phyloP scores from a whole-genome alignment of 2,797 vertebrate species.

The Poeciliopsis turneri region DNA sequence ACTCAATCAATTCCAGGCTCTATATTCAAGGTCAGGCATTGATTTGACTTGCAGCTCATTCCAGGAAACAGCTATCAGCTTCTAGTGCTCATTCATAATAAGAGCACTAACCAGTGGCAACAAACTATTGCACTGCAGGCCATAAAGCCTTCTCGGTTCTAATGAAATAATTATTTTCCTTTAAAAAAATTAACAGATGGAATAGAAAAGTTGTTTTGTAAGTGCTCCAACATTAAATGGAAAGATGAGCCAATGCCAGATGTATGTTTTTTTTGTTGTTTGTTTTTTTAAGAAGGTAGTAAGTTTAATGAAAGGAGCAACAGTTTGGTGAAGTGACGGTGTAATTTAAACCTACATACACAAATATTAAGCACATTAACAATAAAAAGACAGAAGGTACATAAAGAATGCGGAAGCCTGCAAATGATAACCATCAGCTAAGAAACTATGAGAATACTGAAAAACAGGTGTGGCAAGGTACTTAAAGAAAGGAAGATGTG shows the following conservation, averaged over 20 bases:
- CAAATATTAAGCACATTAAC: background rate
- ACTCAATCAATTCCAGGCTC: slow-evolving; percentile 36
- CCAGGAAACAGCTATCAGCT: slow-evolving; percentile 21
- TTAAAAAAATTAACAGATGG: background rate
- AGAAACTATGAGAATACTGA: background rate
- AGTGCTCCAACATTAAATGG: background rate
- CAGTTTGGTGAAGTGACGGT: slow-evolving; percentile 4
- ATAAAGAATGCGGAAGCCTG: background rate
- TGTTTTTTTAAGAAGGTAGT: background rate
- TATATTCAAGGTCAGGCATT: slow-evolving; percentile 29
- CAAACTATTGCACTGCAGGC: background rate
- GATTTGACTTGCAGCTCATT: slow-evolving; percentile 32
- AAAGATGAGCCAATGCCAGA: background rate
- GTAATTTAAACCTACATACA: slow-evolving; percentile 18
- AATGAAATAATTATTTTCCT: background rate
- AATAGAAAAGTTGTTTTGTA: background rate
- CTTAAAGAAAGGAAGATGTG: background rate
- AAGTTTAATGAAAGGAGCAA: slow-evolving; percentile 9
- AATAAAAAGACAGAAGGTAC: background rate
- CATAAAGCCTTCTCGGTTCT: background rate
- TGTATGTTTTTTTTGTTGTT: background rate
- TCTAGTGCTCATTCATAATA: background rate
- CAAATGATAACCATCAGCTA: background rate
- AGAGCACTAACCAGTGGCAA: background rate
- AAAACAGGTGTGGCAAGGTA: background rate